Evolutionary conservation across 2,888 invertebrate species (phyloP).

Genomic region (Miltochrista miniata): DNA sequence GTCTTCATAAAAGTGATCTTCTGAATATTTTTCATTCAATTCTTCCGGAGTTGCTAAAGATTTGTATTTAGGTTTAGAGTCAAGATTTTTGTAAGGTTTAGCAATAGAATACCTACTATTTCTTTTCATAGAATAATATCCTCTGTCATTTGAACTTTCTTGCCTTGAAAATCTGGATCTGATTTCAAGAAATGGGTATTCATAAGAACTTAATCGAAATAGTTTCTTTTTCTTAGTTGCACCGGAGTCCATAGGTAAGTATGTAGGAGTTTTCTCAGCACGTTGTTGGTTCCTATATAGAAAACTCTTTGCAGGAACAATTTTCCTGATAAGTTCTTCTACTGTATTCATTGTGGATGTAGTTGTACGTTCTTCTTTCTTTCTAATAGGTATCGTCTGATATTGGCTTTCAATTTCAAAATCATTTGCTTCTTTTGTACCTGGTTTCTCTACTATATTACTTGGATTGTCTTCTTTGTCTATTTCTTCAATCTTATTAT

Average conservation of each 20-base stretch:
- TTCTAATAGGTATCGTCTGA: constrained; percentile 60
- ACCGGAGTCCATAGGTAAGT: constrained; percentile 71
- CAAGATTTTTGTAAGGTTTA: constrained; percentile 56
- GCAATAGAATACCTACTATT: constrained; percentile 57
- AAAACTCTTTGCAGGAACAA: constrained; percentile 76
- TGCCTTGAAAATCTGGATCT: constrained; percentile 59
- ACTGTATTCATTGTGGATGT: constrained; percentile 48
- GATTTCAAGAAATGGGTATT: constrained; percentile 69
- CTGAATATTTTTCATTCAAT: constrained; percentile 51
- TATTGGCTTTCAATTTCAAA: constrained; percentile 58
- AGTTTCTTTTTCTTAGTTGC: constrained; percentile 57
- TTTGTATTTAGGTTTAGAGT: constrained; percentile 62
- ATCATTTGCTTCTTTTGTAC: constrained; percentile 10
- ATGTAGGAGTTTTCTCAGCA: constrained; percentile 59
- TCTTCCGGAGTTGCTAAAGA: constrained; percentile 61
- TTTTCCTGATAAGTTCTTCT: constrained; percentile 67
- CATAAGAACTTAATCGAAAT: constrained; percentile 70
- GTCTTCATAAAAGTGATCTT: constrained; percentile 78
- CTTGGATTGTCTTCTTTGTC: neutral
- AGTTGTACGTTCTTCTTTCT: constrained; percentile 33
- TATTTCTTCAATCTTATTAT: constrained; percentile 7
- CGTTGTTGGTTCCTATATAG: constrained; percentile 68
- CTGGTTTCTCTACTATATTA: constrained; percentile 7
- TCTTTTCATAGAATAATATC: constrained; percentile 71
- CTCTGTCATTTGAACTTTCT: constrained; percentile 62